Base-by-base conservation (phyloP, 2,888 invertebrate species). In the Ectropis crepuscularia region DNA sequence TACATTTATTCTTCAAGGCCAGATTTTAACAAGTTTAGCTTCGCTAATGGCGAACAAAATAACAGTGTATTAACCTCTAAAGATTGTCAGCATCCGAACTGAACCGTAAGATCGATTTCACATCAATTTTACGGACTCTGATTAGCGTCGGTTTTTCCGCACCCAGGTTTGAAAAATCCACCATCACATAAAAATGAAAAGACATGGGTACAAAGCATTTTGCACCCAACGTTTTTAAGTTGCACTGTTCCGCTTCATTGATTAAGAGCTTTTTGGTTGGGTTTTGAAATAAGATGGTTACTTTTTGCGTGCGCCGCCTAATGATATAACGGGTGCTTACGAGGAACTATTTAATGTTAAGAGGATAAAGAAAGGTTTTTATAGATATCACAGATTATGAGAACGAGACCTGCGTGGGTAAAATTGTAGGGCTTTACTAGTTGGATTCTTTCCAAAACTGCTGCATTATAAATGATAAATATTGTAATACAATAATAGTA, bases 41-140 rank as follows among this genome's bases (percentile, higher is more conserved):
- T 53, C 60, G 37, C 37, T 60, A 45, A 62, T 57, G 41, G 9
- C 12, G n/a, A 0, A 6, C 12, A 42, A 7, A 59, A 60, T 61
- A 57, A 61, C 61, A 66, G 68, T 54, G 57, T 65, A 71, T 65
- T 69, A 63, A 69, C 68, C 69, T 69, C 84, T 78, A 78, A 72
- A 74, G 10, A 74, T 67, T 72, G 77, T 71, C 82, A 81, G 80
- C 77, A 70, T 75, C 79, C 69, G 69, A 76, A 72, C 77, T 79
- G 80, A 83, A 85, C 87, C 87, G 81, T 86, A 75, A 73, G 68
- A 90, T 89, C 81, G 80, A 88, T 88, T 88, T 80, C 68, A 61
- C 78, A 77, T 83, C 78, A 76, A 80, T 80, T 81, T 79, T 77
- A 68, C 68, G 69, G 51, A 45, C 36, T 16, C 39, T 57, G 50